A percentile compares a stretch with the other conserved stretches of the same genome.
Conservation (phyloP, 2,888 invertebrate genomes). For the Eucriotettix oculatus region DNA sequence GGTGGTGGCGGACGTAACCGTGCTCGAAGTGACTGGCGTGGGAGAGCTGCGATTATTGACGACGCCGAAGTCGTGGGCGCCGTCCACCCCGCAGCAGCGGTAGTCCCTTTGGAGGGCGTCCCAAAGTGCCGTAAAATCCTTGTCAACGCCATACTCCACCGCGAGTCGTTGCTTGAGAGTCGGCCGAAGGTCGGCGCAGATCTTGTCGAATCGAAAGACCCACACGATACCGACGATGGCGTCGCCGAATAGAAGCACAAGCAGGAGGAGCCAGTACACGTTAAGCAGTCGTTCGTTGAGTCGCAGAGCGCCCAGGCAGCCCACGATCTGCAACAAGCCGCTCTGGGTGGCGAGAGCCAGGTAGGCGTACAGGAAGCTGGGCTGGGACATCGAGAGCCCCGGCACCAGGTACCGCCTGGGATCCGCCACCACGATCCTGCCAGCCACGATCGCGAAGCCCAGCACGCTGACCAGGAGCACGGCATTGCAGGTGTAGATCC, state of each 20-base stretch:
- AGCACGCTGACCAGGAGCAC: conserved; percentile 69
- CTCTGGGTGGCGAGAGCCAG: conserved; percentile 60
- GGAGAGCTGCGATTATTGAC: conserved; percentile 20
- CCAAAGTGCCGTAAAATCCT: conserved; percentile 60
- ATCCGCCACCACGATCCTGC: conserved; percentile 24
- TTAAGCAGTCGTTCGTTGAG: conserved; percentile 67
- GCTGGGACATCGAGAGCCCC: conserved; percentile 59
- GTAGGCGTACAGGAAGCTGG: conserved; percentile 71
- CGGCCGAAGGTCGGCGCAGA: conserved; percentile 57
- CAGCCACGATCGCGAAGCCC: conserved; percentile 61
- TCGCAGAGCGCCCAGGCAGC: conserved; percentile 64
- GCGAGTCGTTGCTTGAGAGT: conserved; percentile 40
- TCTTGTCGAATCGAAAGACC: conserved; percentile 62
- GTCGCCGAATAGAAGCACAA: conserved; percentile 67
- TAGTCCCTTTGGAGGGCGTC: conserved; percentile 57
- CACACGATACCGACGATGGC: conserved; percentile 69
- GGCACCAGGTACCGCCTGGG: conserved; percentile 41
- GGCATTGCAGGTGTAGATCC: conserved; percentile 86
- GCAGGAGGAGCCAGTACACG: conserved; percentile 66
- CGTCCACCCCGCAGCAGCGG: conserved; percentile 63
- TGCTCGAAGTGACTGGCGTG: conserved; percentile 18
- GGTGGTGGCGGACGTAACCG: conserved; percentile 21
- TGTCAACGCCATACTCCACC: conserved; percentile 54
- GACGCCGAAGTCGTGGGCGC: conserved; percentile 27
- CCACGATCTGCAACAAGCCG: conserved; percentile 51